A percentile compares a stretch with the other conserved stretches of the same genome.
phyloP scores from a whole-genome alignment of 1,140 invertebrate species.

The Apocrypta bakeri region DNA sequence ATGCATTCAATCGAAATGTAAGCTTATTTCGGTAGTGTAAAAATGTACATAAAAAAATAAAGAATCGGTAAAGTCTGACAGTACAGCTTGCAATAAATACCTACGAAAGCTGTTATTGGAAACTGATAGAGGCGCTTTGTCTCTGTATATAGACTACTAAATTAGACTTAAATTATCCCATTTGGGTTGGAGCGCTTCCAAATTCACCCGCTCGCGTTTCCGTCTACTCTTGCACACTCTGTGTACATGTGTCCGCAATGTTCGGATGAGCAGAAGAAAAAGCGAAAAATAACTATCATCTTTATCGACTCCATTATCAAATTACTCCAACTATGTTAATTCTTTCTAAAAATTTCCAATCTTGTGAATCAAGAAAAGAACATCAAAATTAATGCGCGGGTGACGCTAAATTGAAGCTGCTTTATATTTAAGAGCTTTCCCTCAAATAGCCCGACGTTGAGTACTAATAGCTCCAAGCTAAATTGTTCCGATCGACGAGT shows the following conservation, averaged over 20 bases:
- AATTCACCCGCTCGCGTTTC: not conserved
- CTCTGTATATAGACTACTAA: not conserved
- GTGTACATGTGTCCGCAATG: not conserved
- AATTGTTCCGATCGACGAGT: too few species aligned
- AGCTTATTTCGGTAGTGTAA: too few species aligned
- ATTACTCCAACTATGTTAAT: not conserved
- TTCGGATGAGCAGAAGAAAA: too few species aligned
- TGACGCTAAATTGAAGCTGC: too few species aligned
- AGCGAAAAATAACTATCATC: too few species aligned
- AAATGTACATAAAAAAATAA: not conserved
- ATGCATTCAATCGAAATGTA: too few species aligned
- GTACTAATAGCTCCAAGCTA: too few species aligned
- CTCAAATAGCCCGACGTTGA: too few species aligned
- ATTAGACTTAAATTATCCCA: not conserved
- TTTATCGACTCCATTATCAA: not conserved
- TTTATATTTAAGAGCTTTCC: too few species aligned
- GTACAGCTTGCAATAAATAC: not conserved
- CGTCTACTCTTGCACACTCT: not conserved
- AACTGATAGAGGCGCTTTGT: not conserved
- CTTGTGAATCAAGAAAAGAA: too few species aligned
- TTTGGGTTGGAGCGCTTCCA: slow-evolving; percentile 2
- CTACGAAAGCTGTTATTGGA: not conserved
- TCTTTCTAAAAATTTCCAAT: too few species aligned
- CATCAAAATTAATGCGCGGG: too few species aligned
- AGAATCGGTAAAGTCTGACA: not conserved